Evolutionary conservation across 37 sponge, comb jelly and placozoan genomes (phyloP).

Genomic region (Bolinopsis microptera): DNA sequence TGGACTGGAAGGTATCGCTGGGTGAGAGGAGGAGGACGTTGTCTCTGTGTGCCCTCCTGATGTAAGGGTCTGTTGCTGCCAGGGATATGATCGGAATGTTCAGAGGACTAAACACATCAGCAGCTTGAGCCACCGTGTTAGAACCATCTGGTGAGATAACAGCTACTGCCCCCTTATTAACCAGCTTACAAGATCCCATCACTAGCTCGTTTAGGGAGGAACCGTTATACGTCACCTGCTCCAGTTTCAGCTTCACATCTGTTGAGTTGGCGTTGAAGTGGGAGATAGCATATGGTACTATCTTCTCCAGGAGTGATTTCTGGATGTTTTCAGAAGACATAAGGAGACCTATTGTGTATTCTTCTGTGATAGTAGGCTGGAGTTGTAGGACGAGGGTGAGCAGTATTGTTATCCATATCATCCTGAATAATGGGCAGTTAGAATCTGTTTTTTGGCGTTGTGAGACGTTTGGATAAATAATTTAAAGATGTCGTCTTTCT

Average conservation of each 20-base stretch:
- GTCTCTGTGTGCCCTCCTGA: not conserved
- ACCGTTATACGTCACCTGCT: not conserved
- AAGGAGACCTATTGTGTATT: constrained; percentile 18
- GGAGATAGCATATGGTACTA: not conserved
- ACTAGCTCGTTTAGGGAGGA: not conserved
- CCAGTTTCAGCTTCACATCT: not conserved
- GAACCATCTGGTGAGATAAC: constrained; percentile 49
- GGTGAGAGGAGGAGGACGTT: constrained; percentile 51
- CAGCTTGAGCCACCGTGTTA: not conserved
- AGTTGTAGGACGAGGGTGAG: not conserved
- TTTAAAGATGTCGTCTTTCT: too few relatives aligned
- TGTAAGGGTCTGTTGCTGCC: constrained; percentile 40
- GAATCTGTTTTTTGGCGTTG: too few relatives aligned
- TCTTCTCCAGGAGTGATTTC: not conserved
- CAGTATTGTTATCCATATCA: not conserved
- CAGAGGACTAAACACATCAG: not conserved
- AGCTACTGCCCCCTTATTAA: constrained; percentile 9
- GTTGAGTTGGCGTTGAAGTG: not conserved
- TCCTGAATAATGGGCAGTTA: not conserved
- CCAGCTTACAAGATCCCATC: not conserved
- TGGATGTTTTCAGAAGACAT: constrained; percentile 19
- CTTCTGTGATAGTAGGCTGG: not conserved
- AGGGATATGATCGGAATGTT: constrained; percentile 18
- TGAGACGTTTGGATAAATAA: too few relatives aligned
- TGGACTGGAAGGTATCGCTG: constrained; percentile 39